Evolutionary conservation across 2,113 vertebrate genomes (phyloP), one percentile per base, ranked within the genome.

Genomic region (Callipepla squamata): DNA sequence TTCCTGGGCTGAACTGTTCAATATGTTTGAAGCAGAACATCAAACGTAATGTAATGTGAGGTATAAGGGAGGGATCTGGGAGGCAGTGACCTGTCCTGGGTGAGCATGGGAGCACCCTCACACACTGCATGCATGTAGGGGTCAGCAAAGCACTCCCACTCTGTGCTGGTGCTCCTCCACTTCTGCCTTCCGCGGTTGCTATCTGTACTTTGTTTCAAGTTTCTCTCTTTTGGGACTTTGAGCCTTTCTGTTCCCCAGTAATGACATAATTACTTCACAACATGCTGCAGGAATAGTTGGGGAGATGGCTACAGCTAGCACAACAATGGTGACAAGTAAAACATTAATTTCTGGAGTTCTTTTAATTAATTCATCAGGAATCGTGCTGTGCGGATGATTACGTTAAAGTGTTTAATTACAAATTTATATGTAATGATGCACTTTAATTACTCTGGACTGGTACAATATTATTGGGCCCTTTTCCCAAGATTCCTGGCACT

Each of bases 381-480:
- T 98, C 98, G 96, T 97, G 98, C 98, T 98, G 98, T 98, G 98
- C 96, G 96, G 97, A 98, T 98, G 98, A 98, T 98, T 98, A 98
- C 97, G 97, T 97, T 98, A 98, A 98, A 98, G 98, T 98, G 98
- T 98, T 99, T 99, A 98, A 99, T 99, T 98, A 98, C 98, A 98
- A 98, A 99, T 98, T 99, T 98, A 98, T 98, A 98, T 98, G 98
- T 97, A 98, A 98, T 98, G 97, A 98, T 97, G 98, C 97, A 98
- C 98, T 98, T 99, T 98, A 98, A 99, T 98, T 98, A 99, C 98
- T 98, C 96, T 96, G 97, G 98, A 98, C 98, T 97, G 98, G 98
- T 98, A 98, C 98, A 98, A 98, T 98, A 98, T 98, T 98, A 98
- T 98, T 97, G 98, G 98, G 98, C 97, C 97, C 95, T 98, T 98